phyloP scores from a whole-genome alignment of 2,797 vertebrate species.

The Phoeniculus purpureus region DNA sequence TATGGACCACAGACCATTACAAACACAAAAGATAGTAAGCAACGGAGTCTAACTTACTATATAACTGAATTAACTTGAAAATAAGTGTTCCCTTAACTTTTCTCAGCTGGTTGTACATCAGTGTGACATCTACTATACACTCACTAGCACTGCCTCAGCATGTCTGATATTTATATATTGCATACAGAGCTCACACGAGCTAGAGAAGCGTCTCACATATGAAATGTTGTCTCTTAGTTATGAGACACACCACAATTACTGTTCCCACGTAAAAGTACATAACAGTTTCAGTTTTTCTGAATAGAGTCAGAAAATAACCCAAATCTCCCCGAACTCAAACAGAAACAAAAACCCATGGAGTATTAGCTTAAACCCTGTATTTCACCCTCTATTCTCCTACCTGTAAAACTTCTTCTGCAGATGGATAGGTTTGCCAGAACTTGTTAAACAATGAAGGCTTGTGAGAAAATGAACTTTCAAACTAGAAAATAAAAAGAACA shows the following conservation, averaged over 20 bases:
- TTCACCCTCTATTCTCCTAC: constrained; percentile 71
- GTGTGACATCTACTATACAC: not conserved
- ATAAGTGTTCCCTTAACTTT: not conserved
- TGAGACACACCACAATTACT: not conserved
- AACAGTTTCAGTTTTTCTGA: not conserved
- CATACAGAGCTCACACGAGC: not conserved
- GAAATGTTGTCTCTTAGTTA: not conserved
- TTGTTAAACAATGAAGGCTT: constrained; percentile 95
- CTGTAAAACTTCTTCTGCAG: constrained; percentile 89
- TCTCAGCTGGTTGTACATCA: not conserved
- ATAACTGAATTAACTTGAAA: not conserved
- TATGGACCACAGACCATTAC: not conserved
- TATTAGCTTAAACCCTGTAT: not conserved
- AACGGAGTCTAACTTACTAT: not conserved
- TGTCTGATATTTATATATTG: not conserved
- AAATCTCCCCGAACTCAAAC: not conserved
- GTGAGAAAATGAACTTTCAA: constrained; percentile 94
- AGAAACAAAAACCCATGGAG: not conserved
- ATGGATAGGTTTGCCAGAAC: constrained; percentile 93
- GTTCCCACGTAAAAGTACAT: not conserved
- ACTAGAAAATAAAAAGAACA: constrained; percentile 78
- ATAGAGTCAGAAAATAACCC: not conserved
- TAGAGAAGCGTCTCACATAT: not conserved
- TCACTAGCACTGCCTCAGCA: not conserved
- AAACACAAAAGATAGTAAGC: not conserved